These are phyloP conservation scores for Myoxocephalus aenaeus DNA, from an alignment of 2,797 vertebrate genomes.

Conservation along the genomic window DNA sequence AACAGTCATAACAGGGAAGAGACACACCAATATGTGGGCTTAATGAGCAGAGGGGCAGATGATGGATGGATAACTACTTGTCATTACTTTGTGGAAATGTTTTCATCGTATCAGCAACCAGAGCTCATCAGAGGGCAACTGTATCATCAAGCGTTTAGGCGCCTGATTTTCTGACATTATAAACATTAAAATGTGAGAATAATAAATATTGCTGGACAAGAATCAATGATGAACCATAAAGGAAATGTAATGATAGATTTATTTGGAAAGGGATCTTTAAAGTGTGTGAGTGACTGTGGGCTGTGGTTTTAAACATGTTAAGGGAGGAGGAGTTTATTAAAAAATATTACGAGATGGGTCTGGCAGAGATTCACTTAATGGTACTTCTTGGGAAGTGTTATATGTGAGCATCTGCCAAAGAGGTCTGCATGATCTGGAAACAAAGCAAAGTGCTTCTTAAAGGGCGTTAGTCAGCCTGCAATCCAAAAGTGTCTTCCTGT, in stretches of 20 bases:
- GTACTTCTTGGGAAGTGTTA: slow-evolving; percentile 20
- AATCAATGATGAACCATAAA: slow-evolving; percentile 26
- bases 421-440: slow-evolving; percentile 39
- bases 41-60: slow-evolving; percentile 29
- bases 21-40: slow-evolving; percentile 40
- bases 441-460: slow-evolving; percentile 40
- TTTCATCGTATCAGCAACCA: slow-evolving; percentile 38
- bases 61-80: slow-evolving; percentile 29
- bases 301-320: slow-evolving; percentile 43
- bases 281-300: slow-evolving; percentile 19
- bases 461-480: slow-evolving; percentile 9
- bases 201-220: slow-evolving; percentile 30
- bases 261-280: slow-evolving; percentile 27
- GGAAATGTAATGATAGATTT: slow-evolving; percentile 28
- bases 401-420: slow-evolving; percentile 44
- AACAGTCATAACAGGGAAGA: slow-evolving; percentile 35
- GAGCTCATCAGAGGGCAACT: slow-evolving; percentile 18
- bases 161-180: slow-evolving; percentile 39
- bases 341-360: slow-evolving; percentile 32
- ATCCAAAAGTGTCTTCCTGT: slow-evolving; percentile 8
- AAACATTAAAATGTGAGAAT: slow-evolving; percentile 18
- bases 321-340: slow-evolving; percentile 40
- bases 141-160: slow-evolving; percentile 20
- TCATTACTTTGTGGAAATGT: slow-evolving; percentile 34
- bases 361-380: slow-evolving; percentile 39